Percentiles rank a stretch among this genome's conserved stretches.
Evolutionary conservation across 2,797 vertebrate genomes (phyloP).

Genomic region (Amblyopsis hoosieri): DNA sequence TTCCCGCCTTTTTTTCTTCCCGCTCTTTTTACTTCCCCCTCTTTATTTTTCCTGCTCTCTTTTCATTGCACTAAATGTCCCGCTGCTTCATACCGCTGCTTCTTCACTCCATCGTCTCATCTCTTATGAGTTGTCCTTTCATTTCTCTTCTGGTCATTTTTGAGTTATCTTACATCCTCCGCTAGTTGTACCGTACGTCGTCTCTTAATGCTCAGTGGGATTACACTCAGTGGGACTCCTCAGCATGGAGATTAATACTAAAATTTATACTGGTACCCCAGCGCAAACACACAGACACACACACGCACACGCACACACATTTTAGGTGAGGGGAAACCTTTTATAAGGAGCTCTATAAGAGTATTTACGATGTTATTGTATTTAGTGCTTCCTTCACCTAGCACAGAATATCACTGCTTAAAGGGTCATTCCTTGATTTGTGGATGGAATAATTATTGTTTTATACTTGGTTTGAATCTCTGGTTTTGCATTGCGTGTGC

Average conservation of each 20-base stretch:
- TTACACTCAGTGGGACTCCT: slow-evolving; percentile 50
- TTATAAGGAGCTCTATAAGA: too few relatives aligned
- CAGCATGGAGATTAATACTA: slow-evolving; percentile 54
- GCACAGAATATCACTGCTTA: too few relatives aligned
- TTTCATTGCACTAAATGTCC: too few relatives aligned
- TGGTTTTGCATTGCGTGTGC: too few relatives aligned
- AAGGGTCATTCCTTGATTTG: too few relatives aligned
- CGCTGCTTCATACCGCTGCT: too few relatives aligned
- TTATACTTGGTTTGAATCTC: too few relatives aligned
- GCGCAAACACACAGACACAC: slow-evolving; percentile 29
- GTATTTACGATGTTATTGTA: background rate
- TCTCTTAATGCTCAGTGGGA: slow-evolving; percentile 56
- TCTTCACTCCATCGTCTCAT: background rate
- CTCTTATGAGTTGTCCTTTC: background rate
- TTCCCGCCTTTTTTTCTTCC: background rate
- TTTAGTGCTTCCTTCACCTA: slow-evolving; percentile 6
- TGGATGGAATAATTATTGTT: too few relatives aligned
- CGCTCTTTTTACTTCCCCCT: slow-evolving; percentile 9
- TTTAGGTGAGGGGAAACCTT: too few relatives aligned
- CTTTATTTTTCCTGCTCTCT: slow-evolving; percentile 9
- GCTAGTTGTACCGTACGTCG: slow-evolving; percentile 21
- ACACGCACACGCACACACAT: background rate
- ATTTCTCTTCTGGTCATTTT: background rate
- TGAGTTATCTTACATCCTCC: slow-evolving; percentile 8
- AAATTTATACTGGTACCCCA: slow-evolving; percentile 60